A percentile compares a stretch with the other conserved stretches of the same genome.
Conservation (phyloP, 2,888 invertebrate genomes). For the Linnaemya tessellans region DNA sequence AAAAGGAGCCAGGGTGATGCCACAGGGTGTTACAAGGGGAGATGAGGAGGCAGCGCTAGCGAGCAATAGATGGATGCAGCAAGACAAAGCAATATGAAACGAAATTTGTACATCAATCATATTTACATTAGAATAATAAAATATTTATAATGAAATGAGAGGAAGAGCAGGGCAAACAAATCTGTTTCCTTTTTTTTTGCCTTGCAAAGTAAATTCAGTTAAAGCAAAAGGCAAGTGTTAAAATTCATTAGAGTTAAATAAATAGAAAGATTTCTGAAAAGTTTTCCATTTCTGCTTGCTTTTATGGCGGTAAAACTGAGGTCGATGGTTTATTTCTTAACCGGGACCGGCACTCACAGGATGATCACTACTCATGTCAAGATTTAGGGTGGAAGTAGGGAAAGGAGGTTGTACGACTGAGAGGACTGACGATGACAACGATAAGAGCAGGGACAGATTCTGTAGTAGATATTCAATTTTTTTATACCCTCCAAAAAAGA, state of each 20-base stretch:
- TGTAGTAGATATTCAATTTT: too few species aligned
- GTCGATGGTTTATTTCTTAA: not conserved
- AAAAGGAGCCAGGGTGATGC: not conserved
- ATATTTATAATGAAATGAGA: conserved; percentile 51
- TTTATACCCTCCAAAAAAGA: too few species aligned
- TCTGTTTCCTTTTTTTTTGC: not conserved
- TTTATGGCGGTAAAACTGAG: not conserved
- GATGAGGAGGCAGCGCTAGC: not conserved
- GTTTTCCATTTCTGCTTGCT: not conserved
- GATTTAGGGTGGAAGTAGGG: too few species aligned
- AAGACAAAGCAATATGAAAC: conserved; percentile 40
- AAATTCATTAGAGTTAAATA: conserved; percentile 43
- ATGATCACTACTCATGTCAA: too few species aligned
- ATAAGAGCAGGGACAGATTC: too few species aligned
- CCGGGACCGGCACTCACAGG: too few species aligned
- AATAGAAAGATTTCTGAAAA: conserved; percentile 1
- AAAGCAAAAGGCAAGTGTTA: conserved; percentile 32
- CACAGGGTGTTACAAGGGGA: not conserved
- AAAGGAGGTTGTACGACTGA: too few species aligned
- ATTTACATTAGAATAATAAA: conserved; percentile 66
- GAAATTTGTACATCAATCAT: conserved; percentile 67
- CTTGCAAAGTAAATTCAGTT: not conserved
- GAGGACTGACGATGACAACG: too few species aligned
- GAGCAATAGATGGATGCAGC: not conserved
- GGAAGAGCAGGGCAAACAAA: conserved; percentile 15